Evolutionary conservation across 2,113 vertebrate genomes (phyloP).

Genomic region (Grammomys dolichurus): DNA sequence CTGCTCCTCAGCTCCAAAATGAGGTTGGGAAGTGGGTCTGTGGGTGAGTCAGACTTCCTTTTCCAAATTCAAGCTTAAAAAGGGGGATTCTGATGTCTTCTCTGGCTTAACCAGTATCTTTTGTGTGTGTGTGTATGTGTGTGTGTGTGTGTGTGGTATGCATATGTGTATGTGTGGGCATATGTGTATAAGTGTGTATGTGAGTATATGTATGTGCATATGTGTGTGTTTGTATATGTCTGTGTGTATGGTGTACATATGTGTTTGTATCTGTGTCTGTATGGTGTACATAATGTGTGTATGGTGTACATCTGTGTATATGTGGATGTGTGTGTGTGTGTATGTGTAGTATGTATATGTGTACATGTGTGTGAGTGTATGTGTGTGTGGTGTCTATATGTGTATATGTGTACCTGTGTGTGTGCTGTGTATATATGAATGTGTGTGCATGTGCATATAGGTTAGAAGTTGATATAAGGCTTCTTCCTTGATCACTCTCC

Average conservation of each 20-base stretch:
- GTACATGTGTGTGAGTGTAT: neutral
- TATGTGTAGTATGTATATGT: neutral
- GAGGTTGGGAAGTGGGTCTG: neutral
- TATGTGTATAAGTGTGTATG: neutral
- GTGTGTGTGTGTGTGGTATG: neutral
- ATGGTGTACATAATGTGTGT: neutral
- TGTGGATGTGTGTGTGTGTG: neutral
- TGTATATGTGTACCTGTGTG: neutral
- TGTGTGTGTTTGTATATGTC: neutral
- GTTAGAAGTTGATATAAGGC: neutral
- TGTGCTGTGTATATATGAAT: neutral
- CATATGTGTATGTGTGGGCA: neutral
- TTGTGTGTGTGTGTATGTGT: neutral
- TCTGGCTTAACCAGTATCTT: neutral
- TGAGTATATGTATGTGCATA: neutral
- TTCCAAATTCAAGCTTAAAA: neutral
- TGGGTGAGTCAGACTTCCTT: neutral
- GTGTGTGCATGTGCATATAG: neutral
- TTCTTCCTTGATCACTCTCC: neutral
- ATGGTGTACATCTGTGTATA: neutral
- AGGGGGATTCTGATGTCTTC: accelerated
- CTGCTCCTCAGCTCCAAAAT: neutral
- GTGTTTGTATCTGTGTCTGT: neutral
- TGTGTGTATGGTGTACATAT: neutral
- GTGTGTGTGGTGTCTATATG: neutral